phyloP scores from a whole-genome alignment of 2,888 invertebrate species.

The Gymnoscelis rufifasciata region DNA sequence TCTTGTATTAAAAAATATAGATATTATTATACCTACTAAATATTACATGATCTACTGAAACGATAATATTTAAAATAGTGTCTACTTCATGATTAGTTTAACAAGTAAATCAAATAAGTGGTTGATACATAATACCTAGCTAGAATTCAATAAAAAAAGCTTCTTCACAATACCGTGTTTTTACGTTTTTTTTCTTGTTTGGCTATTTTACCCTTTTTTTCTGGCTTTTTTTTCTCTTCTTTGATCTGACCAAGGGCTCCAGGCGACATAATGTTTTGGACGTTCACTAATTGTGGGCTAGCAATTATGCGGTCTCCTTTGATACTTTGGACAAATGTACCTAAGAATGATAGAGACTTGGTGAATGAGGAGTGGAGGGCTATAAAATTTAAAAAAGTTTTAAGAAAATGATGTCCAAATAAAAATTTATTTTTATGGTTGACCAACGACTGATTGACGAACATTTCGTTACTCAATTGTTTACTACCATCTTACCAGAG shows the following conservation, averaged over 20 bases:
- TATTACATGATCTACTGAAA: no score
- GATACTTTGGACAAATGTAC: neutral
- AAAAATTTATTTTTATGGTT: neutral
- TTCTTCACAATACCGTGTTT: no score
- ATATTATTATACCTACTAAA: no score
- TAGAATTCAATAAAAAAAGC: no score
- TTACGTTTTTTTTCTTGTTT: slow-evolving; percentile 19
- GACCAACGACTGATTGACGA: neutral
- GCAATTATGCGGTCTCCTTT: neutral
- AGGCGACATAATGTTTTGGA: neutral
- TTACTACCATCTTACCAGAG: neutral
- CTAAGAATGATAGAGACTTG: neutral
- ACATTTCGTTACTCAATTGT: slow-evolving; percentile 1
- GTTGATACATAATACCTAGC: no score
- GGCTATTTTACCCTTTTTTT: slow-evolving; percentile 1
- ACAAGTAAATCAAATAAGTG: no score
- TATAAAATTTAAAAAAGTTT: slow-evolving; percentile 1
- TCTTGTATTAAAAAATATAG: no score
- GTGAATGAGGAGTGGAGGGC: neutral
- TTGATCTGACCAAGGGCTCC: neutral
- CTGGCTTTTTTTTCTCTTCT: no score
- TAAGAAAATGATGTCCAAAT: neutral
- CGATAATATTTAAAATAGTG: no score
- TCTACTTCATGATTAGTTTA: no score
- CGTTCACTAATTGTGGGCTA: neutral